Conservation (phyloP, 1,140 invertebrate species). For the Drosophila sturtevanti region DNA sequence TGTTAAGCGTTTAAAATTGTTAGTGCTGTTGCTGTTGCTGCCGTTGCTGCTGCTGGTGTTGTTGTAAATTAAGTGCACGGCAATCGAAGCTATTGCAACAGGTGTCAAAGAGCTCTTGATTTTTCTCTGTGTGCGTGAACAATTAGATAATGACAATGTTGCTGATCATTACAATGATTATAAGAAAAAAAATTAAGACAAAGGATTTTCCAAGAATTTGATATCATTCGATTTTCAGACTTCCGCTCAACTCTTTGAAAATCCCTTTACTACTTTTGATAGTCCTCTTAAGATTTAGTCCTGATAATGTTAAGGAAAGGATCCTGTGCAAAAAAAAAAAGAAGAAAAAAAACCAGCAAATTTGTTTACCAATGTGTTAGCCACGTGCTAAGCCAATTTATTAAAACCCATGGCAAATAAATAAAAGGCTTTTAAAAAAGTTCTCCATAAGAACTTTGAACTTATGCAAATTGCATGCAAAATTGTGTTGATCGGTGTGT, state of each 20-base stretch:
- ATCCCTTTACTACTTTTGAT: too few relatives aligned
- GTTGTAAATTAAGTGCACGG: constrained; percentile 69
- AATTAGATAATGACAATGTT: constrained; percentile 18
- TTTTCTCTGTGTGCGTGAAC: constrained; percentile 28
- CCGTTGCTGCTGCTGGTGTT: constrained; percentile 27
- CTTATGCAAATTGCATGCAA: constrained; percentile 43
- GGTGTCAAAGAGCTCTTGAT: constrained; percentile 51
- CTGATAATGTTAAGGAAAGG: too few relatives aligned
- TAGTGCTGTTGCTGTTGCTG: constrained; percentile 13
- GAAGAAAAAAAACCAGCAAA: too few relatives aligned
- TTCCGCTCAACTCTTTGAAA: too few relatives aligned
- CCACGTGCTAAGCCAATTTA: not conserved
- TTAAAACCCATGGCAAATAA: not conserved
- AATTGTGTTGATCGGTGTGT: constrained; percentile 15
- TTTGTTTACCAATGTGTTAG: too few relatives aligned
- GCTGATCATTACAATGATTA: not conserved
- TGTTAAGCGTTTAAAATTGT: constrained; percentile 65
- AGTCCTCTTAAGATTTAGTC: too few relatives aligned
- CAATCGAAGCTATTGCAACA: constrained; percentile 69
- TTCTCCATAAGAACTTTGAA: constrained; percentile 15
- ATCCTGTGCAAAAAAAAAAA: too few relatives aligned
- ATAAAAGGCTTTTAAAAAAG: not conserved
- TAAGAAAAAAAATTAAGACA: constrained; percentile 1
- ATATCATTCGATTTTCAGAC: too few relatives aligned
- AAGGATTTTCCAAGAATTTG: not conserved